A percentile compares a stretch with the other conserved stretches of the same genome.
These are phyloP conservation scores for Halichondria panicea DNA, from an alignment of 37 sponge, comb jelly and placozoan genomes.

Conservation along the genomic window DNA sequence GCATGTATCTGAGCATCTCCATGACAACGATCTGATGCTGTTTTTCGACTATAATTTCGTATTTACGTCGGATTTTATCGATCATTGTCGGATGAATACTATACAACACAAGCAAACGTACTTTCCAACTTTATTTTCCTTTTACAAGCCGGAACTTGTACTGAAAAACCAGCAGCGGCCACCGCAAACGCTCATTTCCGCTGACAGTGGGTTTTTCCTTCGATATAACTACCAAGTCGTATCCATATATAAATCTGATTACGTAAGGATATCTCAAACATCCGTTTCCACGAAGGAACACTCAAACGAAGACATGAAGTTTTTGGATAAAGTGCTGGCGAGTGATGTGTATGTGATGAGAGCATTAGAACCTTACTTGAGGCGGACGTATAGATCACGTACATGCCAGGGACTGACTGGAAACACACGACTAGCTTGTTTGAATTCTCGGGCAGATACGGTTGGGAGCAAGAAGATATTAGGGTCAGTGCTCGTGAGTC, in stretches of 20 bases:
- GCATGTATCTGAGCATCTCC: constrained; percentile 4
- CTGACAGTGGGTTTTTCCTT: constrained; percentile 53
- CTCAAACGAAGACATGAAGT: constrained; percentile 29
- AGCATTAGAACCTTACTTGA: constrained; percentile 58
- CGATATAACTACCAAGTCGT: constrained; percentile 62
- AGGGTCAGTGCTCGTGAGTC: constrained; percentile 24
- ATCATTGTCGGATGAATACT: constrained; percentile 42
- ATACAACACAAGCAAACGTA: constrained; percentile 36
- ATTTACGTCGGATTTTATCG: constrained; percentile 40
- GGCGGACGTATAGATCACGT: constrained; percentile 17
- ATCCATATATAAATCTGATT: constrained; percentile 49
- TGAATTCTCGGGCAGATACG: constrained; percentile 46
- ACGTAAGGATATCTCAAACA: not conserved
- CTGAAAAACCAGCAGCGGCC: not conserved
- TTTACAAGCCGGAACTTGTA: constrained; percentile 52
- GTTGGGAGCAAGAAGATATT: constrained; percentile 55
- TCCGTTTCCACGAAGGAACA: not conserved
- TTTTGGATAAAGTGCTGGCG: constrained; percentile 35
- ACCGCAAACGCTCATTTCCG: constrained; percentile 6
- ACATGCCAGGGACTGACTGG: constrained; percentile 30
- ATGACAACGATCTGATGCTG: constrained; percentile 22
- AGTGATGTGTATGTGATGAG: constrained; percentile 40
- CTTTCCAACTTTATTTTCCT: constrained; percentile 52
- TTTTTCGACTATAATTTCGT: constrained; percentile 32
- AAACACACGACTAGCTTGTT: constrained; percentile 11